These are phyloP conservation scores for Clarias magur DNA, from an alignment of 2,113 vertebrate genomes.

Conservation along the genomic window DNA sequence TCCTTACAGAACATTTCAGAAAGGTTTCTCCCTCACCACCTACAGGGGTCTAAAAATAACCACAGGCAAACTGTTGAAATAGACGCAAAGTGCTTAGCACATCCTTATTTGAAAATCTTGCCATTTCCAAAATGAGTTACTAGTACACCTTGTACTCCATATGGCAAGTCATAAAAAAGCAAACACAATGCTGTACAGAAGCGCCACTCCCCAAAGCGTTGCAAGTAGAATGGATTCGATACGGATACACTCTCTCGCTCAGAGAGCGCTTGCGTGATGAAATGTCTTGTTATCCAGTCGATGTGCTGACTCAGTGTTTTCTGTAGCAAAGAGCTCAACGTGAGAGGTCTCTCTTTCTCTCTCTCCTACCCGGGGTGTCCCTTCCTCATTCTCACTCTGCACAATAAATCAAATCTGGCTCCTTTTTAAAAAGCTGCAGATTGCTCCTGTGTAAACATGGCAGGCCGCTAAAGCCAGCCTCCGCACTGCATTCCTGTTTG, in stretches of 20 bases:
- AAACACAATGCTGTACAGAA: background rate
- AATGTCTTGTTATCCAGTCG: constrained; percentile 54
- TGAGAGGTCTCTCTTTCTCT: constrained; percentile 34
- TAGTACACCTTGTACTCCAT: constrained; percentile 22
- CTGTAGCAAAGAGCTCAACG: constrained; percentile 36
- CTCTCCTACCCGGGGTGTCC: background rate
- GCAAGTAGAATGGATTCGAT: constrained; percentile 40
- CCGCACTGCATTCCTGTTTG: constrained; percentile 54
- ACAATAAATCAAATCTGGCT: constrained; percentile 51
- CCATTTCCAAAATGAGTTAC: constrained; percentile 19
- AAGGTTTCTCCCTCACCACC: constrained; percentile 5
- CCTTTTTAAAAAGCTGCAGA: constrained; percentile 44
- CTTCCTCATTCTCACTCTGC: background rate
- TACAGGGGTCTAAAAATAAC: constrained; percentile 17
- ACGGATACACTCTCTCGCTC: constrained; percentile 24
- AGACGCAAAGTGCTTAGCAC: constrained; percentile 17
- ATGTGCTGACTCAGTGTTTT: constrained; percentile 47
- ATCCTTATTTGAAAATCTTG: background rate
- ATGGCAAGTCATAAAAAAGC: constrained; percentile 29
- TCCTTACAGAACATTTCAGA: background rate
- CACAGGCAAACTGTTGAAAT: constrained; percentile 23
- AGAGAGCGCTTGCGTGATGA: constrained; percentile 49
- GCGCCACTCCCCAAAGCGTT: background rate
- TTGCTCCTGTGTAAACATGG: constrained; percentile 52
- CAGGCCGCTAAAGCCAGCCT: constrained; percentile 30